Base-by-base conservation (phyloP, 2,113 vertebrate species). In the Orthochromis indermauri region DNA sequence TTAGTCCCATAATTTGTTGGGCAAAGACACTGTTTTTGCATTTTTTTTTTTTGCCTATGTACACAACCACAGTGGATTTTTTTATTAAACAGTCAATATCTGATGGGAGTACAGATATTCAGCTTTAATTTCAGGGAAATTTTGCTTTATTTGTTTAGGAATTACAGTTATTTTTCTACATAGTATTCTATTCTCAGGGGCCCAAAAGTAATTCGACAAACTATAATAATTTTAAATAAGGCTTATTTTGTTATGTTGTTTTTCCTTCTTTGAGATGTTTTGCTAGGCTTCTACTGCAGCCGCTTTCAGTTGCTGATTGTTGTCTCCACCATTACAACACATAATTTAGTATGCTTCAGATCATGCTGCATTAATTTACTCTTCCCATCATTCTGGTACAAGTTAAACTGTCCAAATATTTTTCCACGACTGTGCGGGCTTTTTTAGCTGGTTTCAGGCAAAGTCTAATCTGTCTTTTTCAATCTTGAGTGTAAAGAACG, bases 271-370 rank as follows among this genome's bases (percentile, higher is more conserved):
- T 71, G n/a, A 14, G 63, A 24, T 71, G 8, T 14, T 71, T 35
- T 42, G 63, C 11, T 14, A 40, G 35, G 35, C n/a, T 40, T 71
- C 35, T 40, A 24, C n/a, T 24, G 63, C 35, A 24, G 63, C 63
- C 2, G 1, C 35, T 21, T 68, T 68, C 7, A 68, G 1, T 68
- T 68, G 63, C 35, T 40, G 63, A 40, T 68, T 68, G 63, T 68
- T 68, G 19, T n/a, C 10, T 68, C 19, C 0, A 0, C 19, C 19
- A 21, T 66, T 66, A 13, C 6, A n/a, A 66, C 61, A 37, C 33
- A 68, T 68, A 13, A 68, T 68, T n/a, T 66, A n/a, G 33, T 66
- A 66, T 66, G 31, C 31, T 66, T 66, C 19, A n/a, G 61, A 66
- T 66, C 61, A 37, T 66, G 19, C 61, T 37, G 7, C 10, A 66